Base-by-base conservation (phyloP, 2,888 invertebrate genomes). In the Cremastinae sp. region DNA sequence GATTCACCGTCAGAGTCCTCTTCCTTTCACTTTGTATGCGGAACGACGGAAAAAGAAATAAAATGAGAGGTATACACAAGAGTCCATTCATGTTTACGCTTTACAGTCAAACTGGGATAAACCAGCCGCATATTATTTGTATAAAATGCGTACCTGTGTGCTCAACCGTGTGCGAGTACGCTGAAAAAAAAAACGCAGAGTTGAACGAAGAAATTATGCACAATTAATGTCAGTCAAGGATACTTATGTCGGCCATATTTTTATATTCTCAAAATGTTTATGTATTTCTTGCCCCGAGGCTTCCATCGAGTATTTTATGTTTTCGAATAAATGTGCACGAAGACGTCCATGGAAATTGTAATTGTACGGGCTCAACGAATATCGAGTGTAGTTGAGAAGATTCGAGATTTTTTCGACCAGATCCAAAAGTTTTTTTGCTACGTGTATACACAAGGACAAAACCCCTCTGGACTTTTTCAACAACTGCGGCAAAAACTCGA, bases 201-300 rank as follows among this genome's bases (percentile, higher is more conserved):
- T 47, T 28, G 41, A 51, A 59, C 49, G 54, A 71, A 74, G 76
- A 78, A 78, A 84, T 88, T 86, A 88, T 88, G 86, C 87, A 85
- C 87, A 87, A 88, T 88, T 87, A 88, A 87, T 85, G 88, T 88
- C 87, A 87, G 84, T 86, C 87, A 85, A 84, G 82, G 82, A 84
- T 87, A 84, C 84, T 85, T 85, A 84, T 83, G 84, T 83, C 83
- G 80, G 79, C 78, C 47, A 74, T 62, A 61, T 80, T 83, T 62
- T 62, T 61, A 45, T 82, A 80, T 80, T 59, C 70, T 73, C 69
- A 65, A 81, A 81, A 83, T 82, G 83, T 84, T 85, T 85, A 82
- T 83, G 84, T 84, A 83, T 82, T 82, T 81, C 74, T 79, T 53
- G 68, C 59, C 65, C 61, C 12, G 18, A 53, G 72, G 70, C 51